Evolutionary conservation across 2,888 invertebrate species (phyloP), one percentile per base, ranked within the genome.

Genomic region (Neoaliturus tenellus): DNA sequence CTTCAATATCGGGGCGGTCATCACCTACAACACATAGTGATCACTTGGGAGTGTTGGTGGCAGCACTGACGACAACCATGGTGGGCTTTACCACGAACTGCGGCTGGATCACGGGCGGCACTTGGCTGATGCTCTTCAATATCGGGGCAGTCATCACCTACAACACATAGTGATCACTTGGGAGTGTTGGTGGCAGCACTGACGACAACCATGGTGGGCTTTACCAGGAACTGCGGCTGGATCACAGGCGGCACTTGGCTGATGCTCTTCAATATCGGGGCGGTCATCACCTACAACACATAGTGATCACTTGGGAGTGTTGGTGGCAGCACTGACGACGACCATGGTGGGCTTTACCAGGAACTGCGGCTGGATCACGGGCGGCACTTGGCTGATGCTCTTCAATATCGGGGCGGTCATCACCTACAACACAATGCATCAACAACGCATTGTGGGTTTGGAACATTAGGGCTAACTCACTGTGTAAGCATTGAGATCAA

Each of bases 291-390:
- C 78, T 78, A n/a, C 23, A 73, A 69, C 69, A 69, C 69, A 69
- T 35, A 35, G 10, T 35, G 10, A 10, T 10, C 10, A 51, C 20
- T 23, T 78, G 1, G 78, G 55, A 55, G 71, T 69, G 31, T 69
- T 80, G 35, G 62, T 44, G 28, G 67, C 78, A 39, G 81, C 81
- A 69, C 81, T 82, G 35, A 81, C 81, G 14, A 81, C 84, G 14
- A 81, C 84, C 81, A 84, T 69, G 25, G 84, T 33, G 39, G 85
- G 84, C 75, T 85, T 85, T 25, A 85, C 85, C 31, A 85, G 55
- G 48, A 80, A 85, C 83, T 85, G 85, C 31, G 80, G 51, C 33
- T 62, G 62, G 28, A 35, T 48, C 55, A 55, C 55, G 3, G 55
- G 51, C 10, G 81, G 67, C 39, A 81, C 81, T 25, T 81, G 81